Evolutionary conservation across 2,888 invertebrate species (phyloP), one percentile per base, ranked within the genome.

Genomic region (Gymnosoma rotundatum): DNA sequence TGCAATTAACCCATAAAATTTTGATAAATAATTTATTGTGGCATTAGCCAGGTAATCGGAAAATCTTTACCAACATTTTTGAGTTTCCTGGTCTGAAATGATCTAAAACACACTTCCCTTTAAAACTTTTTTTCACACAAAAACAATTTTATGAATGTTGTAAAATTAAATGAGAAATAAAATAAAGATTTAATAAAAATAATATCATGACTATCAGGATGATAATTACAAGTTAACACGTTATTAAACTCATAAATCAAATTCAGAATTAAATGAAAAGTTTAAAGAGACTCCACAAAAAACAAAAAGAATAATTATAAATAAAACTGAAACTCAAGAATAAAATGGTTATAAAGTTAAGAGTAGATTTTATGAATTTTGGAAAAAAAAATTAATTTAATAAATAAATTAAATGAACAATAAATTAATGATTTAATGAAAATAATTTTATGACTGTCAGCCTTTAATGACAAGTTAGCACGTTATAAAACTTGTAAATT

Each of bases 401-500:
- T n/a, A n/a, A n/a, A n/a, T n/a, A n/a, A n/a, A 66, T 80, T 56
- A 81, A 69, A 54, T 45, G 54, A 60, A 67, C 52, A 32, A 58
- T 69, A 56, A 56, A 56, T 50, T 38, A 72, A 64, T 42, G 12
- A 42, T 42, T 42, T 42, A 42, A 42, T 58, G 45, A 67, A 67
- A 56, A 69, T 85, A 86, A 87, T 86, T 85, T 85, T 86, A 83
- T 85, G 76, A 63, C 67, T 69, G 79, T 18, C 66, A 72, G 83
- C 36, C 72, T 78, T 84, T 83, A 86, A 73, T 73, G 75, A 67
- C 79, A 85, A 48, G 79, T 81, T 83, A 80, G 73, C 87, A 85
- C 85, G 80, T 70, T 78, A 82, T 80, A 85, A 86, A 83, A 81
- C 60, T 69, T 66, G 81, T 86, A 87, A 86, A 87, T 87, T 86